A percentile compares a stretch with the other conserved stretches of the same genome.
phyloP scores from a whole-genome alignment of 2,888 invertebrate species.

The Cephus runcator region DNA sequence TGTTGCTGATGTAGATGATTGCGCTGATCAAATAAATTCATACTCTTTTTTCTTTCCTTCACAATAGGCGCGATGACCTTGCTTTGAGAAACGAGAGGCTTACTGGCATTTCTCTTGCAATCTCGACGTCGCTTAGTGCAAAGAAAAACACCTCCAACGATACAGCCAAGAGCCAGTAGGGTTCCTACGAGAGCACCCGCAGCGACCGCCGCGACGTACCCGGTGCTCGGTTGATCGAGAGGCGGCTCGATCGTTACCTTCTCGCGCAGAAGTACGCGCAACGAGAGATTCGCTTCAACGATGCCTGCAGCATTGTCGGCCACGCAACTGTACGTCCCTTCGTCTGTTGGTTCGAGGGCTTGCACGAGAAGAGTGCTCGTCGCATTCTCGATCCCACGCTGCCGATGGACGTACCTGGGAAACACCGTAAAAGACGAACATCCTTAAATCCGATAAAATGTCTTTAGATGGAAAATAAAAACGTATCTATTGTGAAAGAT shows the following conservation, averaged over 20 bases:
- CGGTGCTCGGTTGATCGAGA: constrained; percentile 46
- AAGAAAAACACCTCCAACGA: constrained; percentile 53
- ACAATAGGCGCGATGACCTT: constrained; percentile 53
- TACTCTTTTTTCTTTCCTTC: constrained; percentile 60
- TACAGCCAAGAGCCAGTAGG: constrained; percentile 51
- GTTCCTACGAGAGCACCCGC: constrained; percentile 58
- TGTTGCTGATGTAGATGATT: neutral
- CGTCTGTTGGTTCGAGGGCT: constrained; percentile 68
- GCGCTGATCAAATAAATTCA: neutral
- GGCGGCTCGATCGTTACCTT: constrained; percentile 53
- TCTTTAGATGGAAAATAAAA: too few relatives aligned
- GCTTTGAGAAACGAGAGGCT: constrained; percentile 47
- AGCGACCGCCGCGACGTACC: constrained; percentile 55
- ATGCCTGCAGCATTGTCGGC: constrained; percentile 88
- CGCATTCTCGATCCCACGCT: constrained; percentile 51
- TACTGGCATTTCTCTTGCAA: constrained; percentile 49
- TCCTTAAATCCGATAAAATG: too few relatives aligned
- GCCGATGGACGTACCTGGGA: constrained; percentile 49
- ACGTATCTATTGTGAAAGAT: too few relatives aligned
- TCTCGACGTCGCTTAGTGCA: constrained; percentile 54
- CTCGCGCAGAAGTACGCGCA: constrained; percentile 74
- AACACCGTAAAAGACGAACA: too few relatives aligned
- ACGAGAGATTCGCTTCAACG: constrained; percentile 83
- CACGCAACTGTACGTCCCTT: constrained; percentile 86
- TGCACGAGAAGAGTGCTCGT: constrained; percentile 50